A percentile compares a stretch with the other conserved stretches of the same genome.
These are phyloP conservation scores for Halictus ligatus DNA, from an alignment of 2,888 invertebrate genomes.

Conservation along the genomic window DNA sequence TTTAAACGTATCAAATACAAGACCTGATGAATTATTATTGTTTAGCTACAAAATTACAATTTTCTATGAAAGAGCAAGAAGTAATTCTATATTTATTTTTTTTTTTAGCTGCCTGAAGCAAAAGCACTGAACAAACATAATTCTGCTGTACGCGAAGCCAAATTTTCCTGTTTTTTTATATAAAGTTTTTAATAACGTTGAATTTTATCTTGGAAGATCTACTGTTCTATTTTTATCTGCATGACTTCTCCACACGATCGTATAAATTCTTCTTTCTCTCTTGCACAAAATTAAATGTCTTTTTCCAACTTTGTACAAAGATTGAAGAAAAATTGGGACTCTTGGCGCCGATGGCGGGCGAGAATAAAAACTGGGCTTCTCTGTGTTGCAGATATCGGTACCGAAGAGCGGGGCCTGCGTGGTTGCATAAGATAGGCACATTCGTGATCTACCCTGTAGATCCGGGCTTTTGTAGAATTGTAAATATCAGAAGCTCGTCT, in stretches of 20 bases:
- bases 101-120: not conserved
- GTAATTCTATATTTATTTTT: not conserved
- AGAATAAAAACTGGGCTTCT: conserved; percentile 37
- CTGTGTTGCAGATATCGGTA: conserved; percentile 66
- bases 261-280: not conserved
- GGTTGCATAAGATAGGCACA: conserved; percentile 87
- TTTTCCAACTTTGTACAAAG: not conserved
- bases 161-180: not conserved
- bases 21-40: too few relatives aligned
- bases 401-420: conserved; percentile 23
- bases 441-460: conserved; percentile 99
- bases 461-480: conserved; percentile 98
- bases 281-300: not conserved
- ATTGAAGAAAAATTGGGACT: not conserved
- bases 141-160: not conserved
- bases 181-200: not conserved
- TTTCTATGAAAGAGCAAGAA: not conserved
- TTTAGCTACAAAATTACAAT: not conserved
- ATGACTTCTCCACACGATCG: not conserved
- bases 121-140: not conserved
- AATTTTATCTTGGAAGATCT: too few relatives aligned
- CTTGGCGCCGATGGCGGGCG: not conserved
- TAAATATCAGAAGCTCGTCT: conserved; percentile 98
- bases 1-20: too few relatives aligned
- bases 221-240: not conserved